Evolutionary conservation across 1,140 invertebrate genomes (phyloP), one percentile per base, ranked within the genome.

Genomic region (Pogonomyrmex barbatus): DNA sequence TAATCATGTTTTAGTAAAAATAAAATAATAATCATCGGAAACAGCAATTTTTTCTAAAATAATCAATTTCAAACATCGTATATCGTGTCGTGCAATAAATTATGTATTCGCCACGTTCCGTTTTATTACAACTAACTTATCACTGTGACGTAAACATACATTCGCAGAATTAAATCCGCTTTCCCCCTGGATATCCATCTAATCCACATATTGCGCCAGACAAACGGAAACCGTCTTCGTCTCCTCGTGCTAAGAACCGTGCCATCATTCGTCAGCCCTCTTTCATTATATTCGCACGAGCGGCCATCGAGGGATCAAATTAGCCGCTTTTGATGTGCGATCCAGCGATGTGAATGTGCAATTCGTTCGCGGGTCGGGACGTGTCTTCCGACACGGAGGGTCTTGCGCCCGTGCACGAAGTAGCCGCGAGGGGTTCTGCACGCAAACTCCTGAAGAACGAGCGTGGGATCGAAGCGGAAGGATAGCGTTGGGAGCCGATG

Each of bases 391-490:
- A 89, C 83, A 89, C 73, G 24, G 71, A 86, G 54, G 88, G 52
- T 76, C 67, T 82, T 58, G 47, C 42, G 17, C 65, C 85, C 42
- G 52, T 45, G 70, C 58, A 82, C 81, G 52, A 67, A 88, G 86
- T 86, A 78, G 88, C 86, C 77, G 71, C 88, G 81, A 83, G 85
- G 89, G 89, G 56, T 90, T 89, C 77, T 52, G 71, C 88, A 67
- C 75, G 88, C 76, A 90, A 90, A 90, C 89, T 90, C 81, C 81
- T 68, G 85, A 76, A 75, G 86, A 89, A 89, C 85, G 68, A 88
- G 77, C 65, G 77, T 52, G 77, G 63, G 58, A 84, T 73, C 60
- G 47, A 36, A 68, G 50, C 33, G 24, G 50, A 47, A 77, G 73
- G 73, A 33, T 63, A 36, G 71, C 45, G 56, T 42, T 39, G 73